Evolutionary conservation across 2,888 invertebrate species (phyloP), one percentile per base, ranked within the genome.

Genomic region (Thymelicus acteon): DNA sequence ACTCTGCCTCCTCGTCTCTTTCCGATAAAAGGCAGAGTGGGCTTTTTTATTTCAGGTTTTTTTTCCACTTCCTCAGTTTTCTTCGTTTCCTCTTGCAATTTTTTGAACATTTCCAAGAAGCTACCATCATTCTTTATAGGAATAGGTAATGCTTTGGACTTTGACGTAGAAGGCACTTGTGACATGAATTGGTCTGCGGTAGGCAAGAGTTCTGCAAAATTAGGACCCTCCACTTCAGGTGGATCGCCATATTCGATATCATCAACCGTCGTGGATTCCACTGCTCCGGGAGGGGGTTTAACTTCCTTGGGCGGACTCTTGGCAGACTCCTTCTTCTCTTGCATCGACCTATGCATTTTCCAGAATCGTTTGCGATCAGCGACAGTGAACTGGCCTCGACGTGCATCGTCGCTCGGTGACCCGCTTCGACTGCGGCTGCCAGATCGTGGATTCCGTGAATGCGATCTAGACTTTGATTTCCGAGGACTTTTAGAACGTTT

Each of bases 51-150:
- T 74, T 85, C 86, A 0, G 89, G 85, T 73, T 90, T 89, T 68
- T 86, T 85, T 39, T 89, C 87, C 6, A 83, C 81, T 70, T 84
- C 86, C 79, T 93, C 93, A 48, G 84, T 84, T 77, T 94, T 93
- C 75, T 95, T 94, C 58, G 94, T 90, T 66, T 94, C 91, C 76
- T 96, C 96, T 81, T 97, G 97, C 97, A 98, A 96, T 85, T 97
- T 97, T 88, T 98, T 98, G 81, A 98, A 98, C 95, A 98, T 96
- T 86, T 98, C 98, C 81, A 98, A 93, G 83, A 98, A 98, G 75
- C 97, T 97, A 4, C 98, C 98, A 84, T 98, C 98, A 86, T 98
- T 98, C 83, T 97, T 97, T 81, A 97, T 97, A 0, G 96, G 95
- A 81, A 97, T 96, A 60, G 94, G 90, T 48, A 94, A 90, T 39